These are phyloP conservation scores for Oxyteleia sp. DNA, from an alignment of 2,888 invertebrate species.

Conservation along the genomic window DNA sequence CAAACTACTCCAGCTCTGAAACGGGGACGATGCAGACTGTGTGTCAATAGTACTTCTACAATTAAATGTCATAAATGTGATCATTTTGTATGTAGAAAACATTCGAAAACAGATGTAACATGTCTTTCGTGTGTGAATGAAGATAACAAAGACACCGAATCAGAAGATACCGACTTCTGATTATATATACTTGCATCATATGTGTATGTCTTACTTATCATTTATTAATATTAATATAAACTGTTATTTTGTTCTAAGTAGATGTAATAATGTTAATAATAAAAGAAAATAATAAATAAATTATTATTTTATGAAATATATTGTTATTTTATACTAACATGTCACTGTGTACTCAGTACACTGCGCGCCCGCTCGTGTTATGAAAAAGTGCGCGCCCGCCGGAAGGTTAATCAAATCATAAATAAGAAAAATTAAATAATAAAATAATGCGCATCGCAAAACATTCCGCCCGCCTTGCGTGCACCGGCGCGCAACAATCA, in stretches of 20 bases:
- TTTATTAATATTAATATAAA: too few relatives aligned
- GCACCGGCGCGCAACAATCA: too few relatives aligned
- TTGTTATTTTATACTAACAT: neutral
- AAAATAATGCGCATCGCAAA: too few relatives aligned
- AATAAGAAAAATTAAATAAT: too few relatives aligned
- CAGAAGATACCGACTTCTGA: too few relatives aligned
- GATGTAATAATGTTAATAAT: too few relatives aligned
- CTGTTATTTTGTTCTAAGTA: too few relatives aligned
- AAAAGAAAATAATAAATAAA: too few relatives aligned
- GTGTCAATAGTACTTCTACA: neutral
- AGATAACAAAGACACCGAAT: neutral
- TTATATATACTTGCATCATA: too few relatives aligned
- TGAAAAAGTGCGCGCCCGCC: neutral
- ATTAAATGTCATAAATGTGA: neutral
- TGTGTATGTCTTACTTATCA: too few relatives aligned
- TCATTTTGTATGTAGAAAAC: neutral
- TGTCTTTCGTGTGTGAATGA: neutral
- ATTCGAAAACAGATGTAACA: neutral
- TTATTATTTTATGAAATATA: too few relatives aligned
- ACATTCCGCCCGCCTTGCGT: too few relatives aligned
- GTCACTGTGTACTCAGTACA: conserved; percentile 4
- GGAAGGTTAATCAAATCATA: neutral
- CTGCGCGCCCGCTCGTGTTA: conserved; percentile 11
- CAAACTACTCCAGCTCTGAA: neutral
- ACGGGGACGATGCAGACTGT: neutral